Evolutionary conservation across 2,888 invertebrate species (phyloP).

Genomic region (Acleris holmiana): DNA sequence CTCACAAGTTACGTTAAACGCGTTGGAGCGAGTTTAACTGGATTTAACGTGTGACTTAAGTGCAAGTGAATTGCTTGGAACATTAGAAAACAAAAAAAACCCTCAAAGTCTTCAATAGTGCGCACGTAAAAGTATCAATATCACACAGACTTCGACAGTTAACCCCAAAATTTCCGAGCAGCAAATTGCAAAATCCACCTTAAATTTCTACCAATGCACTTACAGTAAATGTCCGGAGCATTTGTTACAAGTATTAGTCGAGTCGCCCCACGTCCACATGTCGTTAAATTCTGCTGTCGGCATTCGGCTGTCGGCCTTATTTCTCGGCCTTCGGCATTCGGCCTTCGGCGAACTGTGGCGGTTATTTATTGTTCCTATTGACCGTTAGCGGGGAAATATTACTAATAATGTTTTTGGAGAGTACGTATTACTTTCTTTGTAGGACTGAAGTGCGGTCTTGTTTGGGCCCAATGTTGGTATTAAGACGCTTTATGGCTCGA

Average conservation of each 20-base stretch:
- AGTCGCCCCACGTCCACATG: slow-evolving; percentile 50
- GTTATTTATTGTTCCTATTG: slow-evolving; percentile 60
- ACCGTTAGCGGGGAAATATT: slow-evolving; percentile 50
- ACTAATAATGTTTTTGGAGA: slow-evolving; percentile 28
- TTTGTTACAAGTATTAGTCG: slow-evolving; percentile 43
- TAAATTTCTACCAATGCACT: slow-evolving; percentile 34
- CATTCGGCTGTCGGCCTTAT: slow-evolving; percentile 31
- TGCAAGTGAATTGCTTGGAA: not conserved
- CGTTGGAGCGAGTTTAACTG: not conserved
- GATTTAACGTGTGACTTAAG: slow-evolving; percentile 7
- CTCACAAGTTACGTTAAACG: not conserved
- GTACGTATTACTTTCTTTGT: slow-evolving; percentile 20
- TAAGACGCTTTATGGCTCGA: not conserved
- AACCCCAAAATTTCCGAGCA: slow-evolving; percentile 9
- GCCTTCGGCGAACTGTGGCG: slow-evolving; percentile 3
- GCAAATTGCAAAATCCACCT: slow-evolving; percentile 31
- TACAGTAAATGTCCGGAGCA: slow-evolving; percentile 30
- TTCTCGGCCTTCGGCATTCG: slow-evolving; percentile 14
- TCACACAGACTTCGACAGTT: not conserved
- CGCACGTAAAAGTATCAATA: not conserved
- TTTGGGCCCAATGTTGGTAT: slow-evolving; percentile 6
- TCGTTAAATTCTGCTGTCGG: slow-evolving; percentile 50
- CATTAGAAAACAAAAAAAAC: no score
- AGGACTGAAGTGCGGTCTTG: not conserved
- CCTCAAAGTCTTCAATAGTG: no score